Percentiles rank a stretch among this genome's conserved stretches.
Evolutionary conservation across 2,113 vertebrate genomes (phyloP).

Genomic region (Cottus gobio): DNA sequence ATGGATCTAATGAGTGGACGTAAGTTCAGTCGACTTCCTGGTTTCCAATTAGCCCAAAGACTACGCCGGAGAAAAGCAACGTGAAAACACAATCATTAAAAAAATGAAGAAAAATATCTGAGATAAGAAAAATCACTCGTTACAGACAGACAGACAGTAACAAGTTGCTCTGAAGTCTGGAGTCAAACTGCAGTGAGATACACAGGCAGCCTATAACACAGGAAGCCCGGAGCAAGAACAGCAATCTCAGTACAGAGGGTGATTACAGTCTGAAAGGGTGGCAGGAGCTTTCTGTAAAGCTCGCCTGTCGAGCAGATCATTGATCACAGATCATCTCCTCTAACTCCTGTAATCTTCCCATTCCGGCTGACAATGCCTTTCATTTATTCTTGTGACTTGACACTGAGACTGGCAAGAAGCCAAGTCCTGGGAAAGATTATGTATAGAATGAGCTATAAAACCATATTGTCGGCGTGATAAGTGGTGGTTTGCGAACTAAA

Average conservation of each 20-base stretch:
- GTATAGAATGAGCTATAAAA: background rate
- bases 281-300: constrained; percentile 40
- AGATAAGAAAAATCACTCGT: background rate
- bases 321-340: constrained; percentile 37
- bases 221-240: constrained; percentile 46
- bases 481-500: constrained; percentile 13
- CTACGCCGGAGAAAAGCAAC: background rate
- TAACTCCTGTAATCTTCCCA: constrained; percentile 56
- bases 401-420: constrained; percentile 17
- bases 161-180: constrained; percentile 29
- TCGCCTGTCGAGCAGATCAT: constrained; percentile 52
- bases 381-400: constrained; percentile 34
- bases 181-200: constrained; percentile 28
- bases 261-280: constrained; percentile 61
- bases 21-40: background rate
- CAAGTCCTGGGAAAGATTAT: constrained; percentile 4
- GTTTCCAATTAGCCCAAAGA: background rate
- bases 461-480: background rate
- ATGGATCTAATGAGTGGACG: background rate
- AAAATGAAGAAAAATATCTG: background rate
- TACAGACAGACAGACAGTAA: background rate
- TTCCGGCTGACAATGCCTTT: constrained; percentile 39
- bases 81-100: background rate
- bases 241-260: constrained; percentile 46
- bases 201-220: constrained; percentile 34